Percentiles rank a stretch among this genome's conserved stretches.
Evolutionary conservation across 2,888 invertebrate genomes (phyloP).

Genomic region (Euzetes globulus): DNA sequence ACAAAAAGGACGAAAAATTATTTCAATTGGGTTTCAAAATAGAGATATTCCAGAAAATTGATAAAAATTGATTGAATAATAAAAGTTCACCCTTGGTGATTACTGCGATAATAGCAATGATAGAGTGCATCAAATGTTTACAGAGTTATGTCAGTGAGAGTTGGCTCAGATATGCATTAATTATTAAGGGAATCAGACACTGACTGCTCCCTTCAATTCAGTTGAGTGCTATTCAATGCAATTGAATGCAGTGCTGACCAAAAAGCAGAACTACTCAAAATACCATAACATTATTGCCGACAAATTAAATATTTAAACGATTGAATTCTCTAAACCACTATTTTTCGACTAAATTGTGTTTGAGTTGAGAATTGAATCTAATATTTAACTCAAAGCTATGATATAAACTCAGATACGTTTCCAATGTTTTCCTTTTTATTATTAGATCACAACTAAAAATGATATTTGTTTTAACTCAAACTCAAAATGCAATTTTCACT

Average conservation of each 20-base stretch:
- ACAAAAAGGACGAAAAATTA: no score
- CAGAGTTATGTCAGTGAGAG: not conserved
- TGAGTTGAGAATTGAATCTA: slow-evolving; percentile 10
- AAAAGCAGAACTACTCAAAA: not conserved
- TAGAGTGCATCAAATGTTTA: slow-evolving; percentile 10
- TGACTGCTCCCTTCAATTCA: slow-evolving; percentile 21
- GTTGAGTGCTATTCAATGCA: slow-evolving; percentile 20
- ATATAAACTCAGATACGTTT: no score
- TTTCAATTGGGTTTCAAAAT: no score
- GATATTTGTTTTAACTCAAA: no score
- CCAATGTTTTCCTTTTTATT: no score
- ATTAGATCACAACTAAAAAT: no score
- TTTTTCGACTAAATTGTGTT: slow-evolving; percentile 10
- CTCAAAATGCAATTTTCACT: no score
- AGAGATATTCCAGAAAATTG: no score
- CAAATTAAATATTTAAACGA: slow-evolving; percentile 23
- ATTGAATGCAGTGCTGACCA: slow-evolving; percentile 9
- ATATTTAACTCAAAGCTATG: not conserved
- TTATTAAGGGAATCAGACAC: slow-evolving; percentile 14
- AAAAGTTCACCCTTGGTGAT: not conserved
- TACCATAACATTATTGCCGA: slow-evolving; percentile 17
- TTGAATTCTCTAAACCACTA: slow-evolving; percentile 18
- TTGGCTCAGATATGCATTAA: slow-evolving; percentile 10
- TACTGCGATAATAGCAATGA: slow-evolving; percentile 13
- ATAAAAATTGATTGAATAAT: no score